Evolutionary conservation across 2,888 invertebrate genomes (phyloP).

Genomic region (Laspeyria flexula): DNA sequence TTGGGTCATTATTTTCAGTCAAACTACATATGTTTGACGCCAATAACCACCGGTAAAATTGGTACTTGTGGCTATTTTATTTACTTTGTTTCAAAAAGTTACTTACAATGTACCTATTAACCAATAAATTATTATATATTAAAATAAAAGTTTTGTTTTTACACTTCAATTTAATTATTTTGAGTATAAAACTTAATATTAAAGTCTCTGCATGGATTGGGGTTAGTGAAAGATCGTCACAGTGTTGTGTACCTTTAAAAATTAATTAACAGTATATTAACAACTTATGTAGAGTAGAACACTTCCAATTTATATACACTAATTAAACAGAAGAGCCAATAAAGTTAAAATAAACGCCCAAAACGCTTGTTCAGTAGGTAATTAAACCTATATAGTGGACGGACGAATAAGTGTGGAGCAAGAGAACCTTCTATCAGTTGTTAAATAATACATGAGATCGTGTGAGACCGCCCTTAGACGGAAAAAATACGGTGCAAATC

Average conservation of each 20-base stretch:
- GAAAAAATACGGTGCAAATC: slow-evolving; percentile 38
- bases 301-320: slow-evolving; percentile 11
- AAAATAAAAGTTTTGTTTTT: too few relatives aligned
- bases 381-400: slow-evolving; percentile 64
- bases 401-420: slow-evolving; percentile 55
- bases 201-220: too few relatives aligned
- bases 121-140: too few relatives aligned
- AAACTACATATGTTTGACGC: background rate
- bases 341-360: slow-evolving; percentile 40
- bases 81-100: too few relatives aligned
- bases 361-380: slow-evolving; percentile 57
- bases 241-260: background rate
- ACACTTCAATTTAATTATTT: too few relatives aligned
- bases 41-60: too few relatives aligned
- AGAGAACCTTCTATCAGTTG: slow-evolving; percentile 53
- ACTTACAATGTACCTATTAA: too few relatives aligned
- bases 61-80: too few relatives aligned
- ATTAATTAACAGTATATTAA: background rate
- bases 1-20: background rate
- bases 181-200: too few relatives aligned
- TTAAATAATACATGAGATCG: slow-evolving; percentile 72
- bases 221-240: too few relatives aligned
- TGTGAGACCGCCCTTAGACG: slow-evolving; percentile 57
- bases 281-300: slow-evolving; percentile 10
- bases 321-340: slow-evolving; percentile 19